phyloP scores from a whole-genome alignment of 2,113 vertebrate species.

The Thomomys bottae region DNA sequence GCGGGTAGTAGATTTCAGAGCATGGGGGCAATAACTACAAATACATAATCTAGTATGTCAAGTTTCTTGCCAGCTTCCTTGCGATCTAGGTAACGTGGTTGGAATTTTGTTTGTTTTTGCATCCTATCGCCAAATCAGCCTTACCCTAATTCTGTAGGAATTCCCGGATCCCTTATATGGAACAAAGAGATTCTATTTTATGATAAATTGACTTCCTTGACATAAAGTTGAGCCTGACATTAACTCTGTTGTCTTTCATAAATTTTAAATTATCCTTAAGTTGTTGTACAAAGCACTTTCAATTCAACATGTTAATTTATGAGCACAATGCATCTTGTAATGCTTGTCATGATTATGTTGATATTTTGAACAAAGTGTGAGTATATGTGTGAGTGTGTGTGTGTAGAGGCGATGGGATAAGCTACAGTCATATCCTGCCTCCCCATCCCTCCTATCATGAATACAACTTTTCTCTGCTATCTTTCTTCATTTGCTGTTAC shows the following conservation, averaged over 20 bases:
- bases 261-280: no score
- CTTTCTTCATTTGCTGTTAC: slow-evolving; percentile 3
- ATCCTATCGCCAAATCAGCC: neutral
- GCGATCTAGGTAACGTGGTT: neutral
- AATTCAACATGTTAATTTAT: no score
- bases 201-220: neutral
- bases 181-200: neutral
- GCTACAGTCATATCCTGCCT: neutral
- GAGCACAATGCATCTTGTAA: neutral
- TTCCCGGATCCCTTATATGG: neutral
- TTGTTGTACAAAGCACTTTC: no score
- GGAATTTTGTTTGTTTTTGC: neutral
- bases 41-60: neutral
- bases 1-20: neutral
- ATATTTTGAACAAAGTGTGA: neutral
- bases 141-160: neutral
- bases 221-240: neutral
- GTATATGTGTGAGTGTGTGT: neutral
- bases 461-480: neutral
- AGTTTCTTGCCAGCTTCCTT: neutral
- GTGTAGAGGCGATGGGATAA: neutral
- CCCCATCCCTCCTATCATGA: neutral
- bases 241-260: neutral
- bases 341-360: neutral
- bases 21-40: neutral